phyloP scores from a whole-genome alignment of 2,888 invertebrate species.

The Ceramica pisi region DNA sequence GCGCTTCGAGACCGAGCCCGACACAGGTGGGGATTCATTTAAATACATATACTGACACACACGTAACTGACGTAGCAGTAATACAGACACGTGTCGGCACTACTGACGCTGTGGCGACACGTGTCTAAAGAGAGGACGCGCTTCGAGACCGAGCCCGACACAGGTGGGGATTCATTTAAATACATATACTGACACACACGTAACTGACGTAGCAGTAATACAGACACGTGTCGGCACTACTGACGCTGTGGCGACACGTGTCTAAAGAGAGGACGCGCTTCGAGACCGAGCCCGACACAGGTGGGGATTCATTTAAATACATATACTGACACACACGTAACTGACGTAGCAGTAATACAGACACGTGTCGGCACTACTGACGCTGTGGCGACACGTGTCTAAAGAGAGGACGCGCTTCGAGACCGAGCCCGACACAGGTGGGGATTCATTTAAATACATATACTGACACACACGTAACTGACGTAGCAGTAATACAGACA shows the following conservation, averaged over 20 bases:
- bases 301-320: conserved; percentile 81
- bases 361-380: conserved; percentile 96
- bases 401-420: conserved; percentile 97
- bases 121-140: conserved; percentile 97
- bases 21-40: conserved; percentile 93
- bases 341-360: conserved; percentile 94
- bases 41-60: no score
- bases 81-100: conserved; percentile 96
- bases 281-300: conserved; percentile 98
- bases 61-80: conserved; percentile 92
- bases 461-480: no score
- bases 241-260: conserved; percentile 96
- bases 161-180: conserved; percentile 90
- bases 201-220: conserved; percentile 93
- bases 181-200: no score
- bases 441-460: conserved; percentile 3
- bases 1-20: conserved; percentile 97
- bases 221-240: conserved; percentile 95
- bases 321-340: no score
- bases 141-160: conserved; percentile 98
- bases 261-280: conserved; percentile 97
- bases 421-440: conserved; percentile 97
- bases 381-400: conserved; percentile 97
- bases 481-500: conserved; percentile 96
- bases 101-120: conserved; percentile 96